These are phyloP conservation scores for Protula sp. DNA, from an alignment of 2,888 invertebrate genomes.

Conservation along the genomic window DNA sequence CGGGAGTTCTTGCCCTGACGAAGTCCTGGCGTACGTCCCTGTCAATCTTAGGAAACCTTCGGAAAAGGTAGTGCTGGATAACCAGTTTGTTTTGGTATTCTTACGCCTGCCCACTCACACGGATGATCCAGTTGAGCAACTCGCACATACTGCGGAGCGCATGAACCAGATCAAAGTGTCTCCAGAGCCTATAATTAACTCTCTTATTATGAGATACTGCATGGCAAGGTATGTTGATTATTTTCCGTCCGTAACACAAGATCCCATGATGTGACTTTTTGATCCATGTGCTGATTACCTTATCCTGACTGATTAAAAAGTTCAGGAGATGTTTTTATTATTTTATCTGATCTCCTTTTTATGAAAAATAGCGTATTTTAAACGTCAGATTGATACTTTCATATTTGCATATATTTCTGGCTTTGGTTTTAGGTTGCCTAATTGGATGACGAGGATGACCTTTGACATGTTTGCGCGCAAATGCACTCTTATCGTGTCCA, in stretches of 20 bases:
- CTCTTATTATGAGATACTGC: slow-evolving; percentile 15
- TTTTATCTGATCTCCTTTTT: too few species aligned
- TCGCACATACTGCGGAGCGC: slow-evolving; percentile 5
- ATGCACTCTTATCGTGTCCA: slow-evolving; percentile 20
- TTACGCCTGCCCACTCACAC: slow-evolving; percentile 10
- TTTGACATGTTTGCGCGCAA: slow-evolving; percentile 20
- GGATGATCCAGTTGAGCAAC: slow-evolving; percentile 5
- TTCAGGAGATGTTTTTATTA: too few species aligned
- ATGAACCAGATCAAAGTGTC: slow-evolving; percentile 22
- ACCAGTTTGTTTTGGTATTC: slow-evolving; percentile 24
- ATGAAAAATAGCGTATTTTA: too few species aligned
- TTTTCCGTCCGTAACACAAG: too few species aligned
- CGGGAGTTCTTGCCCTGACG: slow-evolving; percentile 3
- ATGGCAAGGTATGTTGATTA: slow-evolving; percentile 10
- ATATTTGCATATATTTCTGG: neutral
- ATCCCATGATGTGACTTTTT: too few species aligned
- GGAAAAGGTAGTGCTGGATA: slow-evolving; percentile 13
- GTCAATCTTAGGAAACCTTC: slow-evolving; percentile 17
- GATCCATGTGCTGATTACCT: too few species aligned
- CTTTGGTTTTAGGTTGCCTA: slow-evolving; percentile 14
- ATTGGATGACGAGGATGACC: slow-evolving; percentile 13
- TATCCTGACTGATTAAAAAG: too few species aligned
- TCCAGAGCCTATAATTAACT: slow-evolving; percentile 21
- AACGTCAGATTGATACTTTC: neutral
- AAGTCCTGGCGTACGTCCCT: slow-evolving; percentile 19